A percentile compares a stretch with the other conserved stretches of the same genome.
These are phyloP conservation scores for Ochropacha duplaris DNA, from an alignment of 2,888 invertebrate genomes.

Conservation along the genomic window DNA sequence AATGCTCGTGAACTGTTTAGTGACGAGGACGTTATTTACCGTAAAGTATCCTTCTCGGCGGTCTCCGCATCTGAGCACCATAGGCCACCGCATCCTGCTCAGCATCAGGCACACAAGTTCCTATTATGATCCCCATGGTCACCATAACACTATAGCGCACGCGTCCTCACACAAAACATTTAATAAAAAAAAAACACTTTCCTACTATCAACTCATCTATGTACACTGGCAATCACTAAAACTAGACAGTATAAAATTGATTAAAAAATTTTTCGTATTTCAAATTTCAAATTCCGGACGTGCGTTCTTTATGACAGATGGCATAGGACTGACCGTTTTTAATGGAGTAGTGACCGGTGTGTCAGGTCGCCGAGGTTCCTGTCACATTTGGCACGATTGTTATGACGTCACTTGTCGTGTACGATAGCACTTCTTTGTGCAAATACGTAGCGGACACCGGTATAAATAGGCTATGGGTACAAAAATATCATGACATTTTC, in stretches of 20 bases:
- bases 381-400: slow-evolving; percentile 34
- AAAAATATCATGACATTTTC: not conserved
- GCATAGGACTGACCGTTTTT: slow-evolving; percentile 20
- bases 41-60: slow-evolving; percentile 73
- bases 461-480: not conserved
- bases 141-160: slow-evolving; percentile 44
- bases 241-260: not conserved
- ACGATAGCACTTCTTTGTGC: not conserved
- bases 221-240: slow-evolving; percentile 15
- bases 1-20: no score
- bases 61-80: slow-evolving; percentile 65
- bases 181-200: slow-evolving; percentile 19
- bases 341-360: slow-evolving; percentile 12
- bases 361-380: slow-evolving; percentile 15
- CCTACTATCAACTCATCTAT: slow-evolving; percentile 34
- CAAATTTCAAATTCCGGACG: not conserved
- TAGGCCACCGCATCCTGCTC: slow-evolving; percentile 82
- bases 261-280: not conserved
- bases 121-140: slow-evolving; percentile 88
- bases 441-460: not conserved
- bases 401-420: slow-evolving; percentile 42
- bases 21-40: slow-evolving; percentile 49
- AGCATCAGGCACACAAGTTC: slow-evolving; percentile 87
- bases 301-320: slow-evolving; percentile 13
- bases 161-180: not conserved